These are phyloP conservation scores for Tapera naevia DNA, from an alignment of 2,797 vertebrate genomes.

Conservation along the genomic window DNA sequence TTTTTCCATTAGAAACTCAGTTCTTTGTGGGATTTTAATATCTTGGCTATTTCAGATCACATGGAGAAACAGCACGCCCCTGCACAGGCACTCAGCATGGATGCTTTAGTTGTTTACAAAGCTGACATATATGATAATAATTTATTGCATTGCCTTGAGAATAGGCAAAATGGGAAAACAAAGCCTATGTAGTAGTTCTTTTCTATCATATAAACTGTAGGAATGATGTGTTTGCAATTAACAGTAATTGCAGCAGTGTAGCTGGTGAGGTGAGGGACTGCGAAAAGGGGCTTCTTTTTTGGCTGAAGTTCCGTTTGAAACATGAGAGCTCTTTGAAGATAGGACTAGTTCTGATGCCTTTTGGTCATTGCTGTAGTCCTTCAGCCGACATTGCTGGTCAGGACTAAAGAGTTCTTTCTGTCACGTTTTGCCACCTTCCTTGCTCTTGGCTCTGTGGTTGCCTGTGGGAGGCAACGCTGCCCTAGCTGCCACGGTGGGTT, in stretches of 20 bases:
- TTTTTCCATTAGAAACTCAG: conserved; percentile 36
- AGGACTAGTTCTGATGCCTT: not conserved
- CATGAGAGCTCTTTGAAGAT: not conserved
- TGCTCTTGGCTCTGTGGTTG: not conserved
- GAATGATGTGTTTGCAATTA: not conserved
- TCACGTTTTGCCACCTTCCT: not conserved
- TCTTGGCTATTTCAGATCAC: conserved; percentile 9
- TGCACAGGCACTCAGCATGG: not conserved
- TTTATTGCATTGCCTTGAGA: conserved; percentile 8
- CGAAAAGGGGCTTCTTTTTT: not conserved
- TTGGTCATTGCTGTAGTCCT: not conserved
- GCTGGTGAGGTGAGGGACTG: not conserved
- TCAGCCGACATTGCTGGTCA: not conserved
- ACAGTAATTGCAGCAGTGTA: not conserved
- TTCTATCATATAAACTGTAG: not conserved
- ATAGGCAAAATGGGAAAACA: not conserved
- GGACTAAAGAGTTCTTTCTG: not conserved
- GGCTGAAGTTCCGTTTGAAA: not conserved
- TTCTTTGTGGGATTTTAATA: conserved; percentile 39
- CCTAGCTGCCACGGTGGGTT: not conserved
- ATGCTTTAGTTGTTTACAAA: conserved; percentile 16
- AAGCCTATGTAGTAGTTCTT: not conserved
- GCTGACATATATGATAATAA: conserved; percentile 15
- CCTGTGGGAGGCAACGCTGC: not conserved
- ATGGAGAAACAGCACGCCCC: conserved; percentile 17